A percentile compares a stretch with the other conserved stretches of the same genome.
These are phyloP conservation scores for Heliopora coerulea DNA, from an alignment of 92 coral and sea anemone genomes.

Conservation along the genomic window DNA sequence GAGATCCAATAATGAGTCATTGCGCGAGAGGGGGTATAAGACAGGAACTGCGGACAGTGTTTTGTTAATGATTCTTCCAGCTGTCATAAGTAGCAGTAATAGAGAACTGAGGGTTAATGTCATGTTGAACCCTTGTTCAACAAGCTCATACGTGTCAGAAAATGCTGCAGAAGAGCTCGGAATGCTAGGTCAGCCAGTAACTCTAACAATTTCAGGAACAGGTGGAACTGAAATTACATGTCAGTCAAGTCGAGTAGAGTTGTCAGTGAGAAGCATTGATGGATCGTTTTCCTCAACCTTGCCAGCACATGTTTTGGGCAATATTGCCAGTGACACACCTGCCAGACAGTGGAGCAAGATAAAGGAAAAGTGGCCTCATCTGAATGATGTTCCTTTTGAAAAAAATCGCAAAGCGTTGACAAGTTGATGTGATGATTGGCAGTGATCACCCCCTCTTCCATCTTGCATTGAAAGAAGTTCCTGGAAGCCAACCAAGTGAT, in stretches of 20 bases:
- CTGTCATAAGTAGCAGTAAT: conserved; percentile 25
- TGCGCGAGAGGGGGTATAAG: conserved; percentile 29
- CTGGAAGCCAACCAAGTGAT: too few species aligned
- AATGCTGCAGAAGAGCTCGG: conserved; percentile 42
- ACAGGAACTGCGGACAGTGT: not conserved
- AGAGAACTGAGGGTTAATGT: conserved; percentile 48
- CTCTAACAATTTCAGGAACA: conserved; percentile 42
- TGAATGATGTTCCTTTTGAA: too few species aligned
- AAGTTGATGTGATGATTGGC: too few species aligned
- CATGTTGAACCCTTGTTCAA: conserved; percentile 61
- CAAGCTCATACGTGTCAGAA: conserved; percentile 49
- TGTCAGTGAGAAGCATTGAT: conserved; percentile 21
- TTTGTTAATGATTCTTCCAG: conserved; percentile 19
- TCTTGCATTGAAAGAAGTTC: too few species aligned
- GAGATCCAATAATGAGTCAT: too few species aligned
- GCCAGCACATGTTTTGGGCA: conserved; percentile 41
- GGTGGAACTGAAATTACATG: conserved; percentile 18
- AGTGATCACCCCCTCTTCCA: too few species aligned
- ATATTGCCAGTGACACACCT: conserved; percentile 59
- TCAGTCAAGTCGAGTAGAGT: conserved; percentile 33
- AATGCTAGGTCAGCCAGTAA: conserved; percentile 34
- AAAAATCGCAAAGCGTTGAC: too few species aligned
- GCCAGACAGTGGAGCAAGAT: too few species aligned
- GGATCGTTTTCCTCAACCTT: conserved; percentile 24
- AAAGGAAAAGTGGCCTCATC: too few species aligned